These are phyloP conservation scores for Pseudoatta argentina DNA, from an alignment of 1,140 invertebrate genomes.

Conservation along the genomic window DNA sequence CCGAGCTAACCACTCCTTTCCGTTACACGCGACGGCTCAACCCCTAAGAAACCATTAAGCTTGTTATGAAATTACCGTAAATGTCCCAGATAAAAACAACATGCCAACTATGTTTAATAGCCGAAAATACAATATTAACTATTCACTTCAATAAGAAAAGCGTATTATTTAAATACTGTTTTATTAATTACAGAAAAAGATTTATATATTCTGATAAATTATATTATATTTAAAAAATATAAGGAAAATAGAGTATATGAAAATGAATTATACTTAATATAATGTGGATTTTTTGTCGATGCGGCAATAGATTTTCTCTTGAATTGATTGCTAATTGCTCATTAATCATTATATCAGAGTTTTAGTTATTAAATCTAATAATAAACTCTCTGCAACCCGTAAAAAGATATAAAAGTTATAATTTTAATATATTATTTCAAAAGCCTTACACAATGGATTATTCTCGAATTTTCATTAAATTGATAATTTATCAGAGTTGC, in stretches of 20 bases:
- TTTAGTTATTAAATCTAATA: constrained; percentile 16
- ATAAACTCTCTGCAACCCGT: background rate
- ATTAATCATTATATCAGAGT: background rate
- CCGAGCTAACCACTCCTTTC: constrained; percentile 76
- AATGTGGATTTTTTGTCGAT: background rate
- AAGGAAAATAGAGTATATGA: background rate
- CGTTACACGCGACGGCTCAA: constrained; percentile 72
- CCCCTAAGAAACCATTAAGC: constrained; percentile 62
- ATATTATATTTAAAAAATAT: background rate
- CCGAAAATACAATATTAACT: constrained; percentile 1
- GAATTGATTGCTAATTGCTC: background rate
- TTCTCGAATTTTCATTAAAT: constrained; percentile 33
- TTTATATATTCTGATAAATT: background rate
- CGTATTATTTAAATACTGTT: background rate
- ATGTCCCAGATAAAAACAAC: constrained; percentile 54
- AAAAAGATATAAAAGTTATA: constrained; percentile 7
- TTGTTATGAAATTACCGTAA: constrained; percentile 62
- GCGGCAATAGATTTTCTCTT: background rate
- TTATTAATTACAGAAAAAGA: background rate
- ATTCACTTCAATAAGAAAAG: background rate
- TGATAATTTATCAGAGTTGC: constrained; percentile 11
- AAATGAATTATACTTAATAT: background rate
- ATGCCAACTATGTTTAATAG: background rate
- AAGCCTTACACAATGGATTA: background rate
- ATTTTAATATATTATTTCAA: constrained; percentile 20